Conservation (phyloP, 2,113 vertebrate species). For the Sakesphorus luctuosus region DNA sequence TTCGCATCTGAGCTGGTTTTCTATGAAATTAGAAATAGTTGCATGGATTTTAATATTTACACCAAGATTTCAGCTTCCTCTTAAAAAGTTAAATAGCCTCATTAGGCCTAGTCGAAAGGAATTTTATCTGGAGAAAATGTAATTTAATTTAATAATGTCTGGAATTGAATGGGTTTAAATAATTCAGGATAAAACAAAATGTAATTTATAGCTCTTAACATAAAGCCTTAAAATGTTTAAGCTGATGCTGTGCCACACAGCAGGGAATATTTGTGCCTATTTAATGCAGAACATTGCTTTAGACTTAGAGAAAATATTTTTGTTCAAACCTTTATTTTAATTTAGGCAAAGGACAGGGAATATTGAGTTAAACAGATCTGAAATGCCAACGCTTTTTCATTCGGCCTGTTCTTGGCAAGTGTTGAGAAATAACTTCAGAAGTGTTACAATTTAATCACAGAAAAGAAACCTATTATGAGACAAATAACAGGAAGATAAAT, state of each 20-base stretch:
- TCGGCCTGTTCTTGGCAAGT: not conserved
- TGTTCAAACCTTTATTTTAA: not conserved
- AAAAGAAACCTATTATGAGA: not conserved
- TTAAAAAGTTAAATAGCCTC: not conserved
- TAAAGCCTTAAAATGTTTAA: not conserved
- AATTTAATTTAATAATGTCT: not conserved
- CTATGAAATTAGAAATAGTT: not conserved
- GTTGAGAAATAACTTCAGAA: not conserved
- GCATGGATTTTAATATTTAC: not conserved
- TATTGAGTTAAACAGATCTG: not conserved
- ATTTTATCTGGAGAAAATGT: not conserved
- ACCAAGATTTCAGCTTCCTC: not conserved
- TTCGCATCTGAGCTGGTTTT: not conserved
- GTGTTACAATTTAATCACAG: not conserved
- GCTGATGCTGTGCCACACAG: not conserved
- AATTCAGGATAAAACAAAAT: not conserved
- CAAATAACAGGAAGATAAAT: not conserved
- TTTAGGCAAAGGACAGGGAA: not conserved
- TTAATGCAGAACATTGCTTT: not conserved
- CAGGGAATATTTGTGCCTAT: not conserved
- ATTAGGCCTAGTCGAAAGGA: not conserved
- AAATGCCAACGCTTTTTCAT: not conserved
- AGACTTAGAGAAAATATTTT: not conserved
- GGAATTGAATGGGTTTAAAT: not conserved
- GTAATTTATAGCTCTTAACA: not conserved